These are phyloP conservation scores for Paramuricea clavata DNA, from an alignment of 92 coral and sea anemone species.

Conservation along the genomic window DNA sequence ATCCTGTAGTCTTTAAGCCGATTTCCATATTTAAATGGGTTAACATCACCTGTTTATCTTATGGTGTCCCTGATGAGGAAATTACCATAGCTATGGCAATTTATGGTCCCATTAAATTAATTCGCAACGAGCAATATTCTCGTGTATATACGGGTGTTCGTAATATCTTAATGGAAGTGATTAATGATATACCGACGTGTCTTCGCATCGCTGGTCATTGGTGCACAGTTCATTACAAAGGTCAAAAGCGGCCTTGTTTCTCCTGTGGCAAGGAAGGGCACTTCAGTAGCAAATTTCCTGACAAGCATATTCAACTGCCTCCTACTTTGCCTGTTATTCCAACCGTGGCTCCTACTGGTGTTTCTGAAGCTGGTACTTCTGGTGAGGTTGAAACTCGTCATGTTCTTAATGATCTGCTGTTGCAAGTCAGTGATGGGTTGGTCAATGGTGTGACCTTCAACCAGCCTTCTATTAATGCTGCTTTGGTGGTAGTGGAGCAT, in stretches of 20 bases:
- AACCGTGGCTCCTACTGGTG: too few relatives aligned
- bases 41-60: background rate
- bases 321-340: too few relatives aligned
- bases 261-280: constrained; percentile 54
- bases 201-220: constrained; percentile 34
- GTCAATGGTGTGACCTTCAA: too few relatives aligned
- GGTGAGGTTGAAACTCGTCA: too few relatives aligned
- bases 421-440: too few relatives aligned
- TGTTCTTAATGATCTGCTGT: too few relatives aligned
- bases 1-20: too few relatives aligned
- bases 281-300: background rate
- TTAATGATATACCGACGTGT: constrained; percentile 10
- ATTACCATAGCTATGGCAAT: background rate
- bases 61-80: constrained; percentile 28
- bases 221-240: constrained; percentile 17
- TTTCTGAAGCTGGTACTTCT: too few relatives aligned
- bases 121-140: background rate
- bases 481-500: too few relatives aligned
- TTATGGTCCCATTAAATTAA: constrained; percentile 5
- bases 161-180: background rate
- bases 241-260: constrained; percentile 16
- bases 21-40: too few relatives aligned
- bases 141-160: constrained; percentile 24
- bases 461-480: too few relatives aligned
- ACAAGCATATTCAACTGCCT: too few relatives aligned